Conservation (phyloP, 2,113 vertebrate species). For the Merops nubicus region DNA sequence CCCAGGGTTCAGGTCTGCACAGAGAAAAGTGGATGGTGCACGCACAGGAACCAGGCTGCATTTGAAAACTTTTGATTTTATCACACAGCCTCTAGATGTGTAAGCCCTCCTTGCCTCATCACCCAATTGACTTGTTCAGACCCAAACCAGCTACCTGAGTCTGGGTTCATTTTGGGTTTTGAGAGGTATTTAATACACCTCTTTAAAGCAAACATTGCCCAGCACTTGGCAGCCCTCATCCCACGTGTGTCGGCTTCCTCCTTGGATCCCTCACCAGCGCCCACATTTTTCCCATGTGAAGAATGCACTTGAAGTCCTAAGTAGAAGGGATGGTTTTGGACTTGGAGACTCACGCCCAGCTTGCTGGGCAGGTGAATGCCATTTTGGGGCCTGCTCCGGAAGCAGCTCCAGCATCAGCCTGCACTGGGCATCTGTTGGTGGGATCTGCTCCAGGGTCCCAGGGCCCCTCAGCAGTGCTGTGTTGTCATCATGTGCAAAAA, state of each 20-base stretch:
- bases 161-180: not conserved
- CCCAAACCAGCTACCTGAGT: not conserved
- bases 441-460: not conserved
- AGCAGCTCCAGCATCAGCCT: not conserved
- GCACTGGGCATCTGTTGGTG: fast-evolving
- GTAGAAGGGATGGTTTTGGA: not conserved
- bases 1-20: not conserved
- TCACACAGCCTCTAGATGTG: fast-evolving
- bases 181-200: not conserved
- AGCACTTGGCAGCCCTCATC: not conserved
- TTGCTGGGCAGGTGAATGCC: fast-evolving
- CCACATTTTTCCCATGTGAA: slow-evolving; percentile 31
- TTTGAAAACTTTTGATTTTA: not conserved
- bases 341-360: fast-evolving
- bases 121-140: not conserved
- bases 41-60: not conserved
- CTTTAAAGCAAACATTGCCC: not conserved
- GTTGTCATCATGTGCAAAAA: not conserved
- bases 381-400: fast-evolving
- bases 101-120: not conserved
- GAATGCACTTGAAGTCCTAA: not conserved
- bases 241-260: not conserved
- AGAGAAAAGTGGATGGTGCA: not conserved
- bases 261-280: not conserved
- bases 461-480: fast-evolving